phyloP scores from a whole-genome alignment of 2,113 vertebrate species.

The Colaptes auratus region DNA sequence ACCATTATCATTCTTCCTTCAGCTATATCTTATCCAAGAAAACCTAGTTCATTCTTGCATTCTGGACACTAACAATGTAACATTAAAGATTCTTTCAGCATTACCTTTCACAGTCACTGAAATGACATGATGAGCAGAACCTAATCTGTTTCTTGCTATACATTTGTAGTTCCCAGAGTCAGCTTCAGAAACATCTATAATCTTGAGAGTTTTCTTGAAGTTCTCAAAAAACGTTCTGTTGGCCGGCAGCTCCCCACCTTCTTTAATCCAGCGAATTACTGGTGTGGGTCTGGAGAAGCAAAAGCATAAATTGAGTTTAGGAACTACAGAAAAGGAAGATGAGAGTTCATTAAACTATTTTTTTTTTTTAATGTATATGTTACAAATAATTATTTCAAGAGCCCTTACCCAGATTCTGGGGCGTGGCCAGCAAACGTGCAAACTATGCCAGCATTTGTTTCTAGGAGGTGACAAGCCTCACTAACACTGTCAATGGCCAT shows the following conservation, averaged over 20 bases:
- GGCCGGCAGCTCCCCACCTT: slow-evolving; percentile 85
- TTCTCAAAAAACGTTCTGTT: slow-evolving; percentile 84
- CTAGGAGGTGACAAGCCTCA: slow-evolving; percentile 23
- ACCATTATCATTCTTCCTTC: background rate
- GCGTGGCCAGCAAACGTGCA: background rate
- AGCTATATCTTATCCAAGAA: background rate
- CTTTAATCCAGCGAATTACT: slow-evolving; percentile 88
- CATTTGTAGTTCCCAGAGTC: slow-evolving; percentile 95
- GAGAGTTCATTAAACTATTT: background rate
- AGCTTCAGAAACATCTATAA: slow-evolving; percentile 86
- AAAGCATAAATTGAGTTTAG: slow-evolving; percentile 13
- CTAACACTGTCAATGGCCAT: slow-evolving; percentile 19
- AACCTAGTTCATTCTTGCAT: background rate
- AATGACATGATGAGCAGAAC: slow-evolving; percentile 85
- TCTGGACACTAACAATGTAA: background rate
- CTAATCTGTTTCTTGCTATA: slow-evolving; percentile 83
- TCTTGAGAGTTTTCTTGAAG: slow-evolving; percentile 91
- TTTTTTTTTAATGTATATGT: background rate
- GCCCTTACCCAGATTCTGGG: background rate
- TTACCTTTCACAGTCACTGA: slow-evolving; percentile 91
- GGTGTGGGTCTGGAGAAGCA: slow-evolving; percentile 87
- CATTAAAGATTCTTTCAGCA: background rate
- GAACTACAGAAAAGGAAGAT: background rate
- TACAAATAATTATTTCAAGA: background rate
- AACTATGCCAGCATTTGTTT: slow-evolving; percentile 16